A percentile compares a stretch with the other conserved stretches of the same genome.
These are phyloP conservation scores for Malacosoma neustria DNA, from an alignment of 2,888 invertebrate genomes.

Conservation along the genomic window DNA sequence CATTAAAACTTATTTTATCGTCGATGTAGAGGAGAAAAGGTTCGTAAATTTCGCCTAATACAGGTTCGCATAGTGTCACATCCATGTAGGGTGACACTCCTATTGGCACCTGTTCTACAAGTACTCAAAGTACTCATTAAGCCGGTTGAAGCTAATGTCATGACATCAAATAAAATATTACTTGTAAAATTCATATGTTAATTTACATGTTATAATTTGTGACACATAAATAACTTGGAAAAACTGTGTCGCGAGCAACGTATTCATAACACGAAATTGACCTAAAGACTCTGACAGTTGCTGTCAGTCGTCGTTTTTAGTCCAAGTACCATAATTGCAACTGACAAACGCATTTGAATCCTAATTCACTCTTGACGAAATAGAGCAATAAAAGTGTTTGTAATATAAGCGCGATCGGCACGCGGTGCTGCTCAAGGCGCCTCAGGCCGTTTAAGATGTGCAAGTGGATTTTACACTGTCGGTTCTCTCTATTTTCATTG, in stretches of 20 bases:
- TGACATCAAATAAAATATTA: background rate
- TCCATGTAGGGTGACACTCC: slow-evolving; percentile 38
- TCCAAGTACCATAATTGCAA: slow-evolving; percentile 21
- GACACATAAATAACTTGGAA: background rate
- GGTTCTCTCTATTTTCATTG: slow-evolving; percentile 24
- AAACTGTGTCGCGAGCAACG: background rate
- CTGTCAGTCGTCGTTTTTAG: slow-evolving; percentile 14
- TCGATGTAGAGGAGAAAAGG: slow-evolving; percentile 25
- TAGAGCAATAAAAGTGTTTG: slow-evolving; percentile 51
- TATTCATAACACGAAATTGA: slow-evolving; percentile 5
- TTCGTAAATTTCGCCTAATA: slow-evolving; percentile 54
- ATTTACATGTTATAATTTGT: too few species aligned
- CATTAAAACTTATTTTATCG: slow-evolving; percentile 47
- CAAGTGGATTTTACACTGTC: slow-evolving; percentile 18
- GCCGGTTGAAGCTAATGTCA: slow-evolving; percentile 24
- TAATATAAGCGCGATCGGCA: slow-evolving; percentile 39
- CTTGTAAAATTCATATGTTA: background rate
- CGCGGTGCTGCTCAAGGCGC: slow-evolving; percentile 25
- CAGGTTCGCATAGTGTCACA: slow-evolving; percentile 46
- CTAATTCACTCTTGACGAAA: slow-evolving; percentile 42
- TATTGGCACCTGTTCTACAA: slow-evolving; percentile 37
- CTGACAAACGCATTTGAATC: slow-evolving; percentile 1
- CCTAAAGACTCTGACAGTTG: slow-evolving; percentile 8
- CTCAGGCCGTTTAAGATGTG: slow-evolving; percentile 18
- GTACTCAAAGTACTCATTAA: slow-evolving; percentile 19